phyloP scores from a whole-genome alignment of 2,113 vertebrate species.

The Chionomys nivalis region DNA sequence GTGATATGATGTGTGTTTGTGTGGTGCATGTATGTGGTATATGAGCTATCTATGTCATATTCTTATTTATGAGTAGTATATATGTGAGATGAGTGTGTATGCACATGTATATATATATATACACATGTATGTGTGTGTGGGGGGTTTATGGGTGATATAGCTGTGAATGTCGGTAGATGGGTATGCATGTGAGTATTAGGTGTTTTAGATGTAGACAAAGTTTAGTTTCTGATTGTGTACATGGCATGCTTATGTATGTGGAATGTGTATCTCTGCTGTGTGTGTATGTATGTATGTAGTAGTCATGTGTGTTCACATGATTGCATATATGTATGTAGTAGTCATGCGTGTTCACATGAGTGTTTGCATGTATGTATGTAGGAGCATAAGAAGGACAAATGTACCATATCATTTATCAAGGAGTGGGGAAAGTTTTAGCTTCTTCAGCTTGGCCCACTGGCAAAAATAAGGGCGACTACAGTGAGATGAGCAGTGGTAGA shows the following conservation, averaged over 20 bases:
- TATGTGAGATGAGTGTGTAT: background rate
- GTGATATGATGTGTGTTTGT: background rate
- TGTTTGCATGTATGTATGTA: no score
- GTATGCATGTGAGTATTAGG: fast-evolving
- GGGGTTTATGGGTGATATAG: background rate
- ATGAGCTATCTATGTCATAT: background rate
- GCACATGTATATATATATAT: background rate
- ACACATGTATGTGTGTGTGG: background rate
- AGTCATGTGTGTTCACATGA: background rate
- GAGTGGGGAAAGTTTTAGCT: background rate
- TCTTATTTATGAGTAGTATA: background rate
- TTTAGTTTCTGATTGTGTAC: background rate
- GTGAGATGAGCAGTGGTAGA: background rate
- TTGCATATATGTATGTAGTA: fast-evolving
- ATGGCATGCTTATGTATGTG: background rate
- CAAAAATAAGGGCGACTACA: background rate
- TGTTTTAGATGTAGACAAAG: background rate
- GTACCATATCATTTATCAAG: no score
- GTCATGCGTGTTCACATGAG: no score
- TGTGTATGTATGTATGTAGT: background rate
- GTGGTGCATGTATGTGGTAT: background rate
- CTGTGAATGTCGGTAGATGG: background rate
- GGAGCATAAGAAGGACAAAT: background rate
- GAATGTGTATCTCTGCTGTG: background rate
- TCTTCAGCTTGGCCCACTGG: background rate